Evolutionary conservation across 2,113 vertebrate genomes (phyloP).

Genomic region (Megalops atlanticus): DNA sequence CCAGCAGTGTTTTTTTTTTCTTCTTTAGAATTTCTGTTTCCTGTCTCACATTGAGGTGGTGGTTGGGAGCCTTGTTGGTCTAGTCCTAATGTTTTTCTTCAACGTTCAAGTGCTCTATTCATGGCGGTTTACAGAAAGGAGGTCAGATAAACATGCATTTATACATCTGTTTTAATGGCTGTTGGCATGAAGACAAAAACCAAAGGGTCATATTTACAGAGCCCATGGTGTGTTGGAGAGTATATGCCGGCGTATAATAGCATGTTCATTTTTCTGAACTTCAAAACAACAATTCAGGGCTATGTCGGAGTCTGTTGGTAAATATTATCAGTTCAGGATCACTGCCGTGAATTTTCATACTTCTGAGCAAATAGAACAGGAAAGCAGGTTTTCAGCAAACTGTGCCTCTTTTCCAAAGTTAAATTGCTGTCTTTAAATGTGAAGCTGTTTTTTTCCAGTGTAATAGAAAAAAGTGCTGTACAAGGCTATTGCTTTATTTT

Average conservation of each 20-base stretch:
- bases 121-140: background rate
- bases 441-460: background rate
- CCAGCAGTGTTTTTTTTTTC: background rate
- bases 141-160: background rate
- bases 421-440: background rate
- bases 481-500: background rate
- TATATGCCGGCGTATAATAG: slow-evolving; percentile 5
- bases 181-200: slow-evolving; percentile 3
- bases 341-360: background rate
- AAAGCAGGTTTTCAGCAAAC: background rate
- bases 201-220: slow-evolving; percentile 5
- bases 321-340: slow-evolving; percentile 4
- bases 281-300: slow-evolving; percentile 12
- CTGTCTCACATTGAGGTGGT: background rate
- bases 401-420: background rate
- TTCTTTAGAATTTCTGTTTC: background rate
- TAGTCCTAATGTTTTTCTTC: background rate
- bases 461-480: background rate
- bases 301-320: background rate
- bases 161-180: slow-evolving; percentile 14
- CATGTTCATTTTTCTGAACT: background rate
- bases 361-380: background rate
- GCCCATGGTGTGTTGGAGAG: background rate
- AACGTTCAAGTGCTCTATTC: background rate
- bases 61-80: background rate